Percentiles rank a stretch among this genome's conserved stretches.
Conservation (phyloP, 35 echinoderm and acorn worm species). For the Eucidaris tribuloides region DNA sequence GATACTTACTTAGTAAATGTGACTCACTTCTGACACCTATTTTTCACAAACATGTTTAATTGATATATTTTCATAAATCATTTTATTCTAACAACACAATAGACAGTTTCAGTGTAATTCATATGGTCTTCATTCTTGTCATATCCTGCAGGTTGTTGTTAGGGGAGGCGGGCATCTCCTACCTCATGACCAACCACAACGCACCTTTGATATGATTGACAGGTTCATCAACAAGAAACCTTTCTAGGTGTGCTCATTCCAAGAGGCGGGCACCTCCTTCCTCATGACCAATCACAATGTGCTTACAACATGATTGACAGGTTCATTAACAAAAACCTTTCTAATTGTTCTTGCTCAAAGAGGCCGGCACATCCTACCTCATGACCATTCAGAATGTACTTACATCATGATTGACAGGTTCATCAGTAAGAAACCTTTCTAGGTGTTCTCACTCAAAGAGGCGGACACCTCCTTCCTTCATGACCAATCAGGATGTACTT, state of each 20-base stretch:
- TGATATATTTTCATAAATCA: too few relatives aligned
- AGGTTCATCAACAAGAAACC: slow-evolving; percentile 68
- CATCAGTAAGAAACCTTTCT: slow-evolving; percentile 52
- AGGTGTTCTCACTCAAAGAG: not conserved
- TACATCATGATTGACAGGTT: slow-evolving; percentile 80
- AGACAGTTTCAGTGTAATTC: too few relatives aligned
- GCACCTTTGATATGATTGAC: slow-evolving; percentile 87
- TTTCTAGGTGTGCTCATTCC: slow-evolving; percentile 33
- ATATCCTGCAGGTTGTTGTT: slow-evolving; percentile 61
- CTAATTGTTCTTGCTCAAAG: slow-evolving; percentile 14
- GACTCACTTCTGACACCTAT: too few relatives aligned
- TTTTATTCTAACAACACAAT: too few relatives aligned
- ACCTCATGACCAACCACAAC: slow-evolving; percentile 80
- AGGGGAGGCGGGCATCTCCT: slow-evolving; percentile 75
- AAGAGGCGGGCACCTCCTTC: slow-evolving; percentile 75
- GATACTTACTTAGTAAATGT: too few relatives aligned
- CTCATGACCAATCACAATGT: slow-evolving; percentile 79
- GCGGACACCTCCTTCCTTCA: not conserved
- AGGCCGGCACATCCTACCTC: slow-evolving; percentile 66
- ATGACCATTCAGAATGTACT: slow-evolving; percentile 63
- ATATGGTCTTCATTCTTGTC: not conserved
- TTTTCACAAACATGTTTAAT: too few relatives aligned
- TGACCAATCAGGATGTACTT: not conserved
- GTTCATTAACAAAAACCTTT: slow-evolving; percentile 65
- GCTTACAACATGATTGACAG: slow-evolving; percentile 90